These are phyloP conservation scores for Neodiprion virginianus DNA, from an alignment of 1,140 invertebrate genomes.

Conservation along the genomic window DNA sequence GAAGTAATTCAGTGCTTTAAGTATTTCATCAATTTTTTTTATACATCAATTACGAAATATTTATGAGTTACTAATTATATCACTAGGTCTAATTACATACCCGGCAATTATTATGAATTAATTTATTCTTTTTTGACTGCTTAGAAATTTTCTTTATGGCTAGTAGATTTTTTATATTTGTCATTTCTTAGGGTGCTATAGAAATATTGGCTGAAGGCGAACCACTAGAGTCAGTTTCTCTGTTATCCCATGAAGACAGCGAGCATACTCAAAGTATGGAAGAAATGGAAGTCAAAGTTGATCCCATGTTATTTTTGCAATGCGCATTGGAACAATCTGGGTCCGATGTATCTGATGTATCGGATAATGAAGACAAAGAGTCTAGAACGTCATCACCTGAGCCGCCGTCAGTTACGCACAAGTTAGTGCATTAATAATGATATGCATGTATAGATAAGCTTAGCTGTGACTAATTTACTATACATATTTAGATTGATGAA, in stretches of 20 bases:
- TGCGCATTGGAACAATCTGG: slow-evolving; percentile 55
- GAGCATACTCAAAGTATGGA: slow-evolving; percentile 51
- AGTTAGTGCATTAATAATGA: neutral
- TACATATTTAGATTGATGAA: too few relatives aligned
- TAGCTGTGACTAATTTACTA: neutral
- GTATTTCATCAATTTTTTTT: too few relatives aligned
- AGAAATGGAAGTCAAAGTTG: slow-evolving; percentile 68
- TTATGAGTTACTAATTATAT: too few relatives aligned
- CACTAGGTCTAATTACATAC: too few relatives aligned
- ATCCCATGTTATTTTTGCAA: slow-evolving; percentile 68
- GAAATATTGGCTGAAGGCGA: slow-evolving; percentile 43
- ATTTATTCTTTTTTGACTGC: too few relatives aligned
- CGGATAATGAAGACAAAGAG: slow-evolving; percentile 48
- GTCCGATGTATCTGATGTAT: slow-evolving; percentile 50
- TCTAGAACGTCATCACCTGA: neutral
- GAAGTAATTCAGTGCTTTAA: too few relatives aligned
- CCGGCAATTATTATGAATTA: too few relatives aligned
- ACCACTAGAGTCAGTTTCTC: slow-evolving; percentile 35
- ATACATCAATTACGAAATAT: too few relatives aligned
- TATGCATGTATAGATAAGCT: neutral
- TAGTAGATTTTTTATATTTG: neutral
- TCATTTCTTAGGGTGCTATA: slow-evolving; percentile 38
- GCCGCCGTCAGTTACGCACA: neutral
- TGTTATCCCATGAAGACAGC: slow-evolving; percentile 39
- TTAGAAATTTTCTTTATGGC: neutral